Evolutionary conservation across 2,113 vertebrate species (phyloP).

Genomic region (Odontophorus gujanensis): DNA sequence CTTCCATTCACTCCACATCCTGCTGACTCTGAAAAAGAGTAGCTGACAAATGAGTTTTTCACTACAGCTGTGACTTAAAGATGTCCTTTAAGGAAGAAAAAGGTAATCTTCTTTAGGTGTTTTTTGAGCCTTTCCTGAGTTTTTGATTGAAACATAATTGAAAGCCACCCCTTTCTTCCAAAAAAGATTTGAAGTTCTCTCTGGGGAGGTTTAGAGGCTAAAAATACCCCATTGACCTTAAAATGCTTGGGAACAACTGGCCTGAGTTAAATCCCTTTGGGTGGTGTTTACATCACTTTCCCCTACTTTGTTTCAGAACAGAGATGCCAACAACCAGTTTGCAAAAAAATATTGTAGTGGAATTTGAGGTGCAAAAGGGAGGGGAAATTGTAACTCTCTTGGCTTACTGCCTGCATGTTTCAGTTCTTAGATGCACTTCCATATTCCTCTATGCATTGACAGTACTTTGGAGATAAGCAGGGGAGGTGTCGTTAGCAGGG

Average conservation of each 20-base stretch:
- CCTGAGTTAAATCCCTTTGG: not conserved
- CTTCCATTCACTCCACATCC: not conserved
- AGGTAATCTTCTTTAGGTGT: not conserved
- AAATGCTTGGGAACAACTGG: not conserved
- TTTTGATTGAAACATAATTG: not conserved
- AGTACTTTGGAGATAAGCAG: not conserved
- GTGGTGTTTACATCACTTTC: not conserved
- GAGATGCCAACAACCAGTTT: not conserved
- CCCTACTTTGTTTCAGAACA: fast-evolving
- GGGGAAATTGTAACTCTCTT: not conserved
- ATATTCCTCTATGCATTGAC: fast-evolving
- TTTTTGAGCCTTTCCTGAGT: not conserved
- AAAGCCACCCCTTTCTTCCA: not conserved
- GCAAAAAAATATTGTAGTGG: not conserved
- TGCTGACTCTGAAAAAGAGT: not conserved
- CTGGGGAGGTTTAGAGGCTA: not conserved
- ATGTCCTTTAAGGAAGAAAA: not conserved
- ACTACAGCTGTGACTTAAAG: not conserved
- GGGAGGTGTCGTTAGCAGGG: not conserved
- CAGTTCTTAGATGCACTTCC: not conserved
- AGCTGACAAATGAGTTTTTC: not conserved
- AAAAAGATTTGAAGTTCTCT: not conserved
- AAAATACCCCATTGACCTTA: not conserved
- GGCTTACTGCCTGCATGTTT: not conserved
- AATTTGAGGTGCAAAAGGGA: not conserved